phyloP scores from a whole-genome alignment of 2,797 vertebrate species.

The Takifugu rubripes region DNA sequence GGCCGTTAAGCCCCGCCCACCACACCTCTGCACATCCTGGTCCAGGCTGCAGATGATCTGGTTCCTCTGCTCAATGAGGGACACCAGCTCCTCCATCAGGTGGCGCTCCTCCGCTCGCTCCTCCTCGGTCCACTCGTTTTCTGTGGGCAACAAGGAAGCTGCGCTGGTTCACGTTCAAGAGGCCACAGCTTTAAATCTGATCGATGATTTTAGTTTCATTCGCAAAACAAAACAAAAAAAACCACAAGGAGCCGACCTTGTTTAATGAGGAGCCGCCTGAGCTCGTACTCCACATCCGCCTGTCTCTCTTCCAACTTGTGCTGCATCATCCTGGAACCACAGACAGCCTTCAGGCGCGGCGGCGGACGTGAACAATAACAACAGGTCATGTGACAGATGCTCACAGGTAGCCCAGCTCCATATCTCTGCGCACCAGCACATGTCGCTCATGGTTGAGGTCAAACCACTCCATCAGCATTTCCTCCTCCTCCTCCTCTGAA shows the following conservation, averaged over 20 bases:
- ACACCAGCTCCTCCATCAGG: conserved; percentile 84
- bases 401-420: conserved; percentile 89
- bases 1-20: background rate
- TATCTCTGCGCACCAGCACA: conserved; percentile 80
- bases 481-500: conserved; percentile 82
- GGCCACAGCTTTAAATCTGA: background rate
- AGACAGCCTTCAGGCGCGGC: too few species aligned
- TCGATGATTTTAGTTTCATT: background rate
- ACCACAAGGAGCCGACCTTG: conserved; percentile 73
- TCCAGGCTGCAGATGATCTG: conserved; percentile 89
- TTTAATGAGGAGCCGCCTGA: conserved; percentile 89
- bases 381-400: conserved; percentile 25
- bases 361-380: conserved; percentile 1
- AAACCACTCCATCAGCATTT: conserved; percentile 88
- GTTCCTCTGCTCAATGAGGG: conserved; percentile 88
- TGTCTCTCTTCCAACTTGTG: conserved; percentile 89
- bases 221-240: background rate
- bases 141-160: conserved; percentile 55
- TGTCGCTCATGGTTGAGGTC: conserved; percentile 86
- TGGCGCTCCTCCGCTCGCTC: conserved; percentile 81
- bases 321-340: conserved; percentile 81
- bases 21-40: conserved; percentile 85
- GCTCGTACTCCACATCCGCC: conserved; percentile 86
- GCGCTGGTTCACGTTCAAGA: background rate
- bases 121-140: conserved; percentile 83